Percentiles rank a stretch among this genome's conserved stretches.
Conservation (phyloP, 2,888 invertebrate species). For the Calameuta filiformis region DNA sequence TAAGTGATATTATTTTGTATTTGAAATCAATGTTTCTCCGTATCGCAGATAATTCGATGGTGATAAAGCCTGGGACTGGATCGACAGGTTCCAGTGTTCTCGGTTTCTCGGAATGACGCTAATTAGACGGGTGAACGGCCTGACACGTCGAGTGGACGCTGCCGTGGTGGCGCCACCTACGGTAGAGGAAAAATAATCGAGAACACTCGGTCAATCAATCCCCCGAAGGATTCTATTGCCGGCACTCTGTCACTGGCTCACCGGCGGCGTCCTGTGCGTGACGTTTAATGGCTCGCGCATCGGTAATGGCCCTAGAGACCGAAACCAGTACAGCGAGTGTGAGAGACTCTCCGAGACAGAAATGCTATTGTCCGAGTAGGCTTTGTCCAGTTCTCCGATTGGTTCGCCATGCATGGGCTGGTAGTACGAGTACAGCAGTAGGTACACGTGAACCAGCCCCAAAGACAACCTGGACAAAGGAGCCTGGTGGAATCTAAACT, state of each 20-base stretch:
- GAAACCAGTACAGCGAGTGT: neutral
- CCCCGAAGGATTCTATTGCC: slow-evolving; percentile 44
- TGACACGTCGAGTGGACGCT: neutral
- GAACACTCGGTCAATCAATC: slow-evolving; percentile 52
- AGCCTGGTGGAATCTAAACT: no score
- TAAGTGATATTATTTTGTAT: no score
- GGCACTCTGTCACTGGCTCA: slow-evolving; percentile 50
- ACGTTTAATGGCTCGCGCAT: slow-evolving; percentile 55
- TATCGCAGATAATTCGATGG: no score
- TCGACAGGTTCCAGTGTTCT: neutral
- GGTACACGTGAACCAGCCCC: no score
- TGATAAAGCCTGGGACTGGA: neutral
- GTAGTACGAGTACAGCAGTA: no score
- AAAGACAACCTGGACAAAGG: no score
- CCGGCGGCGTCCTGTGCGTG: slow-evolving; percentile 43
- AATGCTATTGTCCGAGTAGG: neutral
- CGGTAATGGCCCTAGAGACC: slow-evolving; percentile 18
- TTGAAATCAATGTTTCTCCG: no score
- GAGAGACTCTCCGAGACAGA: neutral
- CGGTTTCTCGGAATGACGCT: neutral
- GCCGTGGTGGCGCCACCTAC: no score
- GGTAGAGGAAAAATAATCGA: slow-evolving; percentile 45
- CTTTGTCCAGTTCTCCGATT: neutral
- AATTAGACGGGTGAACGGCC: neutral
- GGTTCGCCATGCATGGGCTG: no score